phyloP scores from a whole-genome alignment of 2,797 vertebrate species.

The Balearica regulorum region DNA sequence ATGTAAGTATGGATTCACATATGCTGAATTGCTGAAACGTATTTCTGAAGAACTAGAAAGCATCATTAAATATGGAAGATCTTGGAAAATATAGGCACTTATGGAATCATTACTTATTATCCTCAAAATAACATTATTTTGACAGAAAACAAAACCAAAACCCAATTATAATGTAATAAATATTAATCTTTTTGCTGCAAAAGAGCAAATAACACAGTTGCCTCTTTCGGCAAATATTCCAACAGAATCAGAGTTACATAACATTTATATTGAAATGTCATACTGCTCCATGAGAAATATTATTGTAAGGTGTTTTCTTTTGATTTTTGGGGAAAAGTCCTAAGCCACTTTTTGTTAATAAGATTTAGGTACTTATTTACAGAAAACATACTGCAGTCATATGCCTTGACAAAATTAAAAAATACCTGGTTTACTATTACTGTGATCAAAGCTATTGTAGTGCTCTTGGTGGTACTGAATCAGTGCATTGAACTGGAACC shows the following conservation, averaged over 20 bases:
- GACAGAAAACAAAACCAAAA: constrained; percentile 24
- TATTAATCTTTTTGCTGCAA: constrained; percentile 4
- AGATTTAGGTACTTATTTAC: background rate
- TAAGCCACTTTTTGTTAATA: background rate
- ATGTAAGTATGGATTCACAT: background rate
- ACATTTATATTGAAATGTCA: background rate
- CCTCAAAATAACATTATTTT: background rate
- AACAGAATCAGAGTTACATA: background rate
- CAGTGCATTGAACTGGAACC: background rate
- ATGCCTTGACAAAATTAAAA: background rate
- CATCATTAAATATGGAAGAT: background rate
- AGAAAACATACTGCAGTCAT: background rate
- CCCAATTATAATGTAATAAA: constrained; percentile 46
- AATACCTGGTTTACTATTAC: background rate
- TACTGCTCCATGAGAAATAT: background rate
- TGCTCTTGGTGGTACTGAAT: background rate
- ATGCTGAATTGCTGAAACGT: background rate
- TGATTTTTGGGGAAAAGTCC: background rate
- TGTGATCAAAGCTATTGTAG: background rate
- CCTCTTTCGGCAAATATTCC: background rate
- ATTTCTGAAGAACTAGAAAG: background rate
- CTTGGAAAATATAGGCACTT: background rate
- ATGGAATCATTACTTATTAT: background rate
- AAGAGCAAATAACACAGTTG: background rate
- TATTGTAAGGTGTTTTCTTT: background rate